phyloP scores from a whole-genome alignment of 2,888 invertebrate species.

The Cremastinae sp. region DNA sequence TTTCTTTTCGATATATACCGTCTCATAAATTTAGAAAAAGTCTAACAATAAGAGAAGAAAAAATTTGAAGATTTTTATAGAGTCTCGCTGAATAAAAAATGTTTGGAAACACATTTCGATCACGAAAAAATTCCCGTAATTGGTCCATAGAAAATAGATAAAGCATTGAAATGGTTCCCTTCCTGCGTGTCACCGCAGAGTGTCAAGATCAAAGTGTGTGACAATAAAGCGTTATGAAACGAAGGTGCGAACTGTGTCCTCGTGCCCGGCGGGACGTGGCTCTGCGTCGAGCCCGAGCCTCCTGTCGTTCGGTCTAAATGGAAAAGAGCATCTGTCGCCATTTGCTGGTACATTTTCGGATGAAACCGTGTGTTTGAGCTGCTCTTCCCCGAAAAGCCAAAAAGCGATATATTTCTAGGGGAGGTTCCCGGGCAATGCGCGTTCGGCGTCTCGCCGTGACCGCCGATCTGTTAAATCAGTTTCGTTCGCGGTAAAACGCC shows the following conservation, averaged over 20 bases:
- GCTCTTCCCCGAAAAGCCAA: slow-evolving; percentile 52
- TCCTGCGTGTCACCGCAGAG: slow-evolving; percentile 45
- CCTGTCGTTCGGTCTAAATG: slow-evolving; percentile 49
- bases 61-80: too few species aligned
- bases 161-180: slow-evolving; percentile 34
- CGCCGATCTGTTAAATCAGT: slow-evolving; percentile 64
- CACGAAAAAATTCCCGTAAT: slow-evolving; percentile 10
- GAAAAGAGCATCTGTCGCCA: slow-evolving; percentile 62
- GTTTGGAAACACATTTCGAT: slow-evolving; percentile 13
- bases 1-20: too few species aligned
- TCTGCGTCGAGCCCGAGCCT: slow-evolving; percentile 25
- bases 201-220: slow-evolving; percentile 59
- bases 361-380: slow-evolving; percentile 34
- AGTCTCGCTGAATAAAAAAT: slow-evolving; percentile 3
- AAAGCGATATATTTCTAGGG: slow-evolving; percentile 53
- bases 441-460: slow-evolving; percentile 49
- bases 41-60: too few species aligned
- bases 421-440: slow-evolving; percentile 22
- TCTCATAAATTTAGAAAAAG: too few species aligned
- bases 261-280: slow-evolving; percentile 28
- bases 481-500: slow-evolving; percentile 46
- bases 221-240: slow-evolving; percentile 53
- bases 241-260: slow-evolving; percentile 62
- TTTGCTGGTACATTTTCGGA: slow-evolving; percentile 55
- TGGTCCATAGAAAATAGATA: slow-evolving; percentile 35